Base-by-base conservation (phyloP, 2,113 vertebrate genomes). In the Falcunculus frontatus region DNA sequence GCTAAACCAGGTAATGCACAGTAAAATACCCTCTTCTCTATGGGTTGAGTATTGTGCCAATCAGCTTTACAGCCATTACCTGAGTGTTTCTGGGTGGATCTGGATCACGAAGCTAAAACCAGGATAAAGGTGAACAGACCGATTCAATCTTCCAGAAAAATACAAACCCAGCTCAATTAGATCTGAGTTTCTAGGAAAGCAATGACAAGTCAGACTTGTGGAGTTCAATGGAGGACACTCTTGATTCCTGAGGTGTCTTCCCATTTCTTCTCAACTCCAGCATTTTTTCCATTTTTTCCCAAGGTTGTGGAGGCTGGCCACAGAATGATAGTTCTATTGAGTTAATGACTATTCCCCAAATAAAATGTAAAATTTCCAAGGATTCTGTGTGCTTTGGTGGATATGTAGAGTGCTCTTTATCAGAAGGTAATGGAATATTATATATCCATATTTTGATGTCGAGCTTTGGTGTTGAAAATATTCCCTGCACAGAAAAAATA, bases 121-220 rank as follows among this genome's bases (percentile, higher is more conserved):
- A 16, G 22, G 49, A 68, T 26, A 33, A 59, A 89, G 20, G 10
- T 26, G 6, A 59, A 19, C 11, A 72, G 14, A 33, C 3, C 9
- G 21, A 2, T 13, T 13, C 5, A 73, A 10, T 27, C 30, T 37
- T 79, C 16, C 26, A 46, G n/a, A n/a, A 56, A 72, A 68, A 68
- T 7, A 15, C 1, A 56, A 52, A 3, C 0, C 1, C 23, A 37
- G 11, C 19, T 26, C 26, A 39, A 39, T 10, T 50, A 39, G 9
- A 19, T 18, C 55, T 30, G 41, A 87, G 25, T 26, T 89, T 72
- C 33, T 32, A 75, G 53, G 59, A 68, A 56, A 68, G 4, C 12
- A n/a, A 12, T 12, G 37, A 8, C 15, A 68, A 46, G 9, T 46
- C 42, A 47, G 23, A 26, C 7, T 69, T 0, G 0, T 44, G 23